Evolutionary conservation across 53 echinoderm and acorn worm genomes (phyloP).

Genomic region (Crossaster papposus): DNA sequence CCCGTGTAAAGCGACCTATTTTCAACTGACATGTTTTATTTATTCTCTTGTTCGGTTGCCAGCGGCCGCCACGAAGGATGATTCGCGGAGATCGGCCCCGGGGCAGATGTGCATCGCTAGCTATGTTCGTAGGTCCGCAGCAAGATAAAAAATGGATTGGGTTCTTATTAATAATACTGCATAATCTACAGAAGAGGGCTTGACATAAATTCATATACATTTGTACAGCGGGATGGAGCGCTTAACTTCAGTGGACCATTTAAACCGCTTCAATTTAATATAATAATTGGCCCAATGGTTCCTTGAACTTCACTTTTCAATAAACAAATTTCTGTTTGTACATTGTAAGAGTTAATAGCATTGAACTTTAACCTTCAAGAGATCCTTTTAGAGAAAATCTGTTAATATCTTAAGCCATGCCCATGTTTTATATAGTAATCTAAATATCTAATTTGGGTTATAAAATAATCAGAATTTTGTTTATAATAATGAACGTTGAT

Average conservation of each 20-base stretch:
- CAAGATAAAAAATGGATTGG: constrained; percentile 46
- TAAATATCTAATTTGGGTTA: too few relatives aligned
- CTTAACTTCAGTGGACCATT: not conserved
- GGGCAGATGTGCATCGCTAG: constrained; percentile 21
- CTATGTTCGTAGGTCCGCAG: not conserved
- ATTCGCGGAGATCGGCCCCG: constrained; percentile 1
- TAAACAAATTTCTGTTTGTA: too few relatives aligned
- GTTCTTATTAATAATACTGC: constrained; percentile 40
- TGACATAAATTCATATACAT: not conserved
- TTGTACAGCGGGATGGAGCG: not conserved
- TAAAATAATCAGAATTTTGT: too few relatives aligned
- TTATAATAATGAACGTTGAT: not conserved
- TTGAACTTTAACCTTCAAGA: too few relatives aligned
- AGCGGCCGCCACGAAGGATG: constrained; percentile 10
- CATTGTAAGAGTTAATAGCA: too few relatives aligned
- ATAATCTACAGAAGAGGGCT: constrained; percentile 2
- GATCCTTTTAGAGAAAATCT: too few relatives aligned
- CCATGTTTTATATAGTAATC: too few relatives aligned
- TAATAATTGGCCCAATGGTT: not conserved
- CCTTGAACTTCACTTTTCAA: too few relatives aligned
- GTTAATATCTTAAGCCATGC: too few relatives aligned
- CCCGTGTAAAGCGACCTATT: constrained; percentile 50
- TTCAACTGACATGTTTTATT: constrained; percentile 52
- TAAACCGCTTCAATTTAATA: not conserved
- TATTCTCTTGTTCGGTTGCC: constrained; percentile 22